Percentiles rank a stretch among this genome's conserved stretches.
These are phyloP conservation scores for Tetragonula carbonaria DNA, from an alignment of 2,888 invertebrate species.

Conservation along the genomic window DNA sequence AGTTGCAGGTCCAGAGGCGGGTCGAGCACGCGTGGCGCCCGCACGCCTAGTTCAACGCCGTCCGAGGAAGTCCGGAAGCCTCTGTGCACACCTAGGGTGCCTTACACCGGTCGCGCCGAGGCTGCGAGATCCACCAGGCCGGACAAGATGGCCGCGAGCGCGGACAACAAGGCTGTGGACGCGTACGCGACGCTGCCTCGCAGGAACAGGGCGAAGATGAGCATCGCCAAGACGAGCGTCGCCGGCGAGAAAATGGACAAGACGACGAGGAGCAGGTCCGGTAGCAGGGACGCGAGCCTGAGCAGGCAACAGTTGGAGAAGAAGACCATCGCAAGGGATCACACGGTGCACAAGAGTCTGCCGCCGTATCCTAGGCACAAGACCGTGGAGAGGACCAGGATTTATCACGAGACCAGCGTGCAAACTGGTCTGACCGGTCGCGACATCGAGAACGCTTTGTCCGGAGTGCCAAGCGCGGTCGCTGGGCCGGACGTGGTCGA, in stretches of 20 bases:
- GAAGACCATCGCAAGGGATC: slow-evolving; percentile 74
- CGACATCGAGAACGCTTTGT: slow-evolving; percentile 90
- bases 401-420: slow-evolving; percentile 91
- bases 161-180: slow-evolving; percentile 85
- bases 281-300: slow-evolving; percentile 84
- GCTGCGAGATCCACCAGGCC: neutral
- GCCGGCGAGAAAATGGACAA: slow-evolving; percentile 60
- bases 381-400: slow-evolving; percentile 86
- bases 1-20: slow-evolving; percentile 69
- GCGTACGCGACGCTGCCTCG: slow-evolving; percentile 92
- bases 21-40: slow-evolving; percentile 64
- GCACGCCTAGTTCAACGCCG: slow-evolving; percentile 79
- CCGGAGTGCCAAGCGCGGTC: slow-evolving; percentile 85
- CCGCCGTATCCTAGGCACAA: slow-evolving; percentile 85
- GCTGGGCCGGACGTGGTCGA: slow-evolving; percentile 83
- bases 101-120: slow-evolving; percentile 51
- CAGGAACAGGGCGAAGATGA: slow-evolving; percentile 85
- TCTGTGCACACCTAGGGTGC: slow-evolving; percentile 47
- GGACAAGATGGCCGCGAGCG: slow-evolving; percentile 78
- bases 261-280: slow-evolving; percentile 83
- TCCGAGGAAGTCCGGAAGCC: slow-evolving; percentile 61
- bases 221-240: slow-evolving; percentile 49
- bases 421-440: slow-evolving; percentile 91
- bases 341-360: slow-evolving; percentile 81
- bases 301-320: slow-evolving; percentile 77